phyloP scores from a whole-genome alignment of 2,797 vertebrate genomes.

The Buceros bicornis region DNA sequence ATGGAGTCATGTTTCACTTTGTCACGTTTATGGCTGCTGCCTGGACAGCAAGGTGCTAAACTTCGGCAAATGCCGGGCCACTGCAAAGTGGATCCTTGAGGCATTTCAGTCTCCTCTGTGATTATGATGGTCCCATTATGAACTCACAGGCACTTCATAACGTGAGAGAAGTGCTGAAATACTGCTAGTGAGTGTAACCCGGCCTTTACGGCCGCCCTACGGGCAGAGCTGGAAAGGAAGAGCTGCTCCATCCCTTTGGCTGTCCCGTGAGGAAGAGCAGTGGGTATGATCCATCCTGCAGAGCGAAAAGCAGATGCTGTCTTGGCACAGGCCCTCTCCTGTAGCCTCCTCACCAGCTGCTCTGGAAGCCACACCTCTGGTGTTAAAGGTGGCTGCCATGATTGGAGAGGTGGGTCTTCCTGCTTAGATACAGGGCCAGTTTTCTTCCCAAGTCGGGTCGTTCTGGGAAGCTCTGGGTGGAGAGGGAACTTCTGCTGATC shows the following conservation, averaged over 20 bases:
- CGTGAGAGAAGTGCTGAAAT: neutral
- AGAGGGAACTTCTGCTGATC: neutral
- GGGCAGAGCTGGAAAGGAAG: neutral
- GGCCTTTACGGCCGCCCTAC: neutral
- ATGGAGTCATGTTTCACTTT: neutral
- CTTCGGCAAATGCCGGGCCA: neutral
- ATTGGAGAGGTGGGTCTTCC: neutral
- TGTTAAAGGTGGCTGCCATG: neutral
- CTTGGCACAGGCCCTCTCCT: neutral
- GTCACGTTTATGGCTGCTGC: neutral
- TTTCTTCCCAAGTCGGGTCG: neutral
- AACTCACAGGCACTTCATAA: neutral
- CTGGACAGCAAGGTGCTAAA: neutral
- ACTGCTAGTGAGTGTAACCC: neutral
- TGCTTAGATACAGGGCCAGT: accelerated
- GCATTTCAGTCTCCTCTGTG: neutral
- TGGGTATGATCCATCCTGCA: accelerated
- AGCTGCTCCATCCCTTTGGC: neutral
- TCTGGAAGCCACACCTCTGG: neutral
- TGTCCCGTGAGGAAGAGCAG: neutral
- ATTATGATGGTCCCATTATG: neutral
- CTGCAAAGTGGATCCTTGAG: neutral
- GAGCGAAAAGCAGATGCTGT: neutral
- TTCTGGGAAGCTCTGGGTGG: neutral
- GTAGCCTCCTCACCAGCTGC: neutral